Percentiles rank a stretch among this genome's conserved stretches.
Conservation (phyloP, 2,113 vertebrate species). For the Romanogobio albipinnatus region DNA sequence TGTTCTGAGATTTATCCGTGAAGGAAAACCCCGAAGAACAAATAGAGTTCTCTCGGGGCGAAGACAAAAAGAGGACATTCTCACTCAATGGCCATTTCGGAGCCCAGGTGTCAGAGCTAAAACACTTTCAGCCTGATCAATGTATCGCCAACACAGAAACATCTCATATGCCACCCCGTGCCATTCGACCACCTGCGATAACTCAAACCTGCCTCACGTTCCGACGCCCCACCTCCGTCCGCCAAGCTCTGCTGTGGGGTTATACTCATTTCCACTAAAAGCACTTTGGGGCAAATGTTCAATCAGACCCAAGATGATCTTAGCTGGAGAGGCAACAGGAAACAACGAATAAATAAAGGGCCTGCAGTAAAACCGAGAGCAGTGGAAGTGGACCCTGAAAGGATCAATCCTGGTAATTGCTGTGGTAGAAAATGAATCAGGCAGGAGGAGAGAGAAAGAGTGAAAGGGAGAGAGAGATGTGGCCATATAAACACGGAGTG, state of each 20-base stretch:
- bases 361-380: constrained; percentile 56
- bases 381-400: constrained; percentile 63
- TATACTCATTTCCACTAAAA: constrained; percentile 59
- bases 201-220: constrained; percentile 52
- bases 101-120: constrained; percentile 42
- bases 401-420: constrained; percentile 75
- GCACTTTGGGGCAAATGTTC: constrained; percentile 61
- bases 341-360: constrained; percentile 65
- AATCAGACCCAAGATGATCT: constrained; percentile 60
- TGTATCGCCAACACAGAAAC: constrained; percentile 48
- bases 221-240: constrained; percentile 41
- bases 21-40: constrained; percentile 16
- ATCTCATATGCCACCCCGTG: constrained; percentile 37
- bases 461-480: constrained; percentile 45
- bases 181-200: constrained; percentile 51
- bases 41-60: constrained; percentile 31
- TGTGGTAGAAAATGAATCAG: constrained; percentile 70
- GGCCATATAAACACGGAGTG: constrained; percentile 49
- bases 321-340: constrained; percentile 61
- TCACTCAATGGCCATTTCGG: constrained; percentile 43
- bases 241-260: constrained; percentile 31
- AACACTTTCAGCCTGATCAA: constrained; percentile 53
- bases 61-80: constrained; percentile 50
- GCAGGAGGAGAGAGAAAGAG: constrained; percentile 56
- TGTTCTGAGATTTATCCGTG: constrained; percentile 11